These are phyloP conservation scores for Pogonomyrmex californicus DNA, from an alignment of 1,140 invertebrate species.

Conservation along the genomic window DNA sequence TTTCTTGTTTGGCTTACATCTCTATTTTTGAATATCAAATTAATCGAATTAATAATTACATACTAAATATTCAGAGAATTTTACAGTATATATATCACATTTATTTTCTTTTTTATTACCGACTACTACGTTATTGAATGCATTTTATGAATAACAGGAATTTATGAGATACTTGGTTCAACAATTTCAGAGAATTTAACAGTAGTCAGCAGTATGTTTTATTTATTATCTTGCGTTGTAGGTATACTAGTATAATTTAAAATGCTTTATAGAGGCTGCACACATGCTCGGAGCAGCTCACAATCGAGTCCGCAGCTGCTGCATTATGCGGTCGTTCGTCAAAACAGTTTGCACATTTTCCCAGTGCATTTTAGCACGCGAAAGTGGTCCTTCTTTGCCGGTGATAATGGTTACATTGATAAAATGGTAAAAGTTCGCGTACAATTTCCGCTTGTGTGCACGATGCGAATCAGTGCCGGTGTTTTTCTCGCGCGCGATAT, in stretches of 20 bases:
- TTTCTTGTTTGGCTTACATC: not conserved
- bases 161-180: constrained; percentile 19
- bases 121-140: constrained; percentile 7
- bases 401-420: constrained; percentile 60
- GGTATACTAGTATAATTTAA: constrained; percentile 40
- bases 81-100: not conserved
- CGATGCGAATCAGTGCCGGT: not conserved
- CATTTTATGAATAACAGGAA: constrained; percentile 30
- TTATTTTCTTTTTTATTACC: not conserved
- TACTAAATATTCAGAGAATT: constrained; percentile 20
- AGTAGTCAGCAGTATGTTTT: constrained; percentile 45
- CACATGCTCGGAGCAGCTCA: constrained; percentile 17
- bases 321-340: constrained; percentile 58
- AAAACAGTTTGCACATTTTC: constrained; percentile 61
- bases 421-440: constrained; percentile 54
- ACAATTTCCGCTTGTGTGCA: not conserved
- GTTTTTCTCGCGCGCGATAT: not conserved
- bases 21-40: constrained; percentile 3
- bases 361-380: constrained; percentile 52
- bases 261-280: constrained; percentile 48
- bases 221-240: constrained; percentile 50
- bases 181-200: constrained; percentile 46
- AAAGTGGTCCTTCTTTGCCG: constrained; percentile 53
- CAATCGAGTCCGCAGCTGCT: constrained; percentile 54
- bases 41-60: not conserved